Percentiles rank a stretch among this genome's conserved stretches.
Conservation (phyloP, 2,113 vertebrate species). For the Typhlomys cinereus region DNA sequence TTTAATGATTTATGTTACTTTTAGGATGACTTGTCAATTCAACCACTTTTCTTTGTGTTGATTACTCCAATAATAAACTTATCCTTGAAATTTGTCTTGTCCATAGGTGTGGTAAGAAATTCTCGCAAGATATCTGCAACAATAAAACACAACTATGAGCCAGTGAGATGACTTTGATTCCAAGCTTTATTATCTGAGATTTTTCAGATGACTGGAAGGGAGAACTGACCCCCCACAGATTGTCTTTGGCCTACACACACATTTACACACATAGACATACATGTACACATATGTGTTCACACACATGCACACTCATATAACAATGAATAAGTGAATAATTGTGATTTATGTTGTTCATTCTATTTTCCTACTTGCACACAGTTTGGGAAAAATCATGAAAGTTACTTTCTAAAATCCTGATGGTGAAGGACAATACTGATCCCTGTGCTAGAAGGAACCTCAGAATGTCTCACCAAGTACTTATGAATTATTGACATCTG, state of each 20-base stretch:
- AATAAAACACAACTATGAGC: slow-evolving; percentile 36
- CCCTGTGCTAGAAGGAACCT: slow-evolving; percentile 8
- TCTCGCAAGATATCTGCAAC: neutral
- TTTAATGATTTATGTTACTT: no score
- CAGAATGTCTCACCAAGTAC: neutral
- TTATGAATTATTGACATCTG: neutral
- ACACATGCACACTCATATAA: no score
- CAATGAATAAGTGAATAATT: no score
- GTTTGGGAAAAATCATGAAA: neutral
- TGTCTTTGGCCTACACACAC: no score
- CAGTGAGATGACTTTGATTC: no score
- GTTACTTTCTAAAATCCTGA: neutral
- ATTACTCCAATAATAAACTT: neutral
- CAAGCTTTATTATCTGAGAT: no score
- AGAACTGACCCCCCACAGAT: no score
- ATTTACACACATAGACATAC: no score
- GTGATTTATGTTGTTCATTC: no score
- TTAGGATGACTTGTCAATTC: no score
- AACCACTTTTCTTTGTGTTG: neutral
- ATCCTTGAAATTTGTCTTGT: neutral
- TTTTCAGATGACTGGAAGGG: no score
- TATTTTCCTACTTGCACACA: neutral
- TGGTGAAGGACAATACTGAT: neutral
- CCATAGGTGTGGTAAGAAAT: neutral
- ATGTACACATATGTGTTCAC: no score